Conservation (phyloP, 2,888 invertebrate species). For the Lysandra bellargus region DNA sequence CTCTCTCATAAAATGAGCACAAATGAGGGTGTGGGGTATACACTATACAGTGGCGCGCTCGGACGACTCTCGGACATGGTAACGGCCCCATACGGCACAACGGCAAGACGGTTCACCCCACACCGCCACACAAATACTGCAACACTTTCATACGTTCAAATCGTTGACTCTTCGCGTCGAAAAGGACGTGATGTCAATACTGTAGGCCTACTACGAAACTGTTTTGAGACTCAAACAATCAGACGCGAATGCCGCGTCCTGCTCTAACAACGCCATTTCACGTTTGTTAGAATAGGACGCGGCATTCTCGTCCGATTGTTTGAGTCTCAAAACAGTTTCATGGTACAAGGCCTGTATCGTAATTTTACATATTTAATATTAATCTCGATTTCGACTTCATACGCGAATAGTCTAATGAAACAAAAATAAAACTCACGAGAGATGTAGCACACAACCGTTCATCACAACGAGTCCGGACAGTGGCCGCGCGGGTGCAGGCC, state of each 20-base stretch:
- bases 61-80: conserved; percentile 24
- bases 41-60: not conserved
- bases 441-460: conserved; percentile 30
- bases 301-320: too few relatives aligned
- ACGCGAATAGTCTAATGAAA: not conserved
- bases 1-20: not conserved
- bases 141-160: not conserved
- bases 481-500: not conserved
- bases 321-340: too few relatives aligned
- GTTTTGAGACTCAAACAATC: too few relatives aligned
- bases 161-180: not conserved
- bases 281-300: too few relatives aligned
- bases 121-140: not conserved
- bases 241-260: too few relatives aligned
- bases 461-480: not conserved
- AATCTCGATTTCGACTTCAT: not conserved
- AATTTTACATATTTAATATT: not conserved
- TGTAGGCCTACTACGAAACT: not conserved
- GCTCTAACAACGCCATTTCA: too few relatives aligned
- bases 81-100: not conserved
- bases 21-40: not conserved
- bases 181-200: not conserved
- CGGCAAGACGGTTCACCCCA: not conserved
- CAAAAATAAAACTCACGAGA: not conserved
- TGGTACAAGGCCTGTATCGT: not conserved